A percentile compares a stretch with the other conserved stretches of the same genome.
These are phyloP conservation scores for Hofmannophila pseudospretella DNA, from an alignment of 2,888 invertebrate genomes.

Conservation along the genomic window DNA sequence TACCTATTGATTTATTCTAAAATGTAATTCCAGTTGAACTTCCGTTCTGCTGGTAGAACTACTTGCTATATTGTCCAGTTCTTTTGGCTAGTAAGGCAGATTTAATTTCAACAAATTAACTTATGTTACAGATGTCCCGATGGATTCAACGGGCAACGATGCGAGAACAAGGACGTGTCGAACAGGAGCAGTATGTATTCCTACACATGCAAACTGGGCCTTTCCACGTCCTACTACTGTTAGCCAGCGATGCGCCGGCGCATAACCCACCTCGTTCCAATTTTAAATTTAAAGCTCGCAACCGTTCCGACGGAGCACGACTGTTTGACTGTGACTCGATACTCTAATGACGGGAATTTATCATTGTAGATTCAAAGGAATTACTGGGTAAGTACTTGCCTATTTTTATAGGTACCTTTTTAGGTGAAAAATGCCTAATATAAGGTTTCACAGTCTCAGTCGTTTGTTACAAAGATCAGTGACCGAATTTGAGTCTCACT, in stretches of 20 bases:
- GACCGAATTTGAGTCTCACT: not conserved
- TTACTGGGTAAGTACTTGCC: too few relatives aligned
- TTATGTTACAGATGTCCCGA: slow-evolving; percentile 83
- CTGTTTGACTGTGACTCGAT: slow-evolving; percentile 37
- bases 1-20: too few relatives aligned
- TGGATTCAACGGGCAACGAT: slow-evolving; percentile 87
- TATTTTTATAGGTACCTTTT: too few relatives aligned
- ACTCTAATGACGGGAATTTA: slow-evolving; percentile 1
- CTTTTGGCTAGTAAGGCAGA: too few relatives aligned
- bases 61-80: too few relatives aligned
- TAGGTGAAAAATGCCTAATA: too few relatives aligned
- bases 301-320: slow-evolving; percentile 35
- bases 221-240: slow-evolving; percentile 87
- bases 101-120: too few relatives aligned
- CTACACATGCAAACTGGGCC: slow-evolving; percentile 88
- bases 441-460: slow-evolving; percentile 4
- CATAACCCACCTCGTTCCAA: slow-evolving; percentile 68
- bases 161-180: slow-evolving; percentile 88
- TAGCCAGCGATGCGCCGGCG: slow-evolving; percentile 70
- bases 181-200: slow-evolving; percentile 88
- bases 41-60: too few relatives aligned
- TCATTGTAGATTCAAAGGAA: slow-evolving; percentile 5
- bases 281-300: slow-evolving; percentile 49
- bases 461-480: slow-evolving; percentile 6
- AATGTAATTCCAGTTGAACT: too few relatives aligned